phyloP scores from a whole-genome alignment of 2,888 invertebrate species.

The Parthenolecanium corni region DNA sequence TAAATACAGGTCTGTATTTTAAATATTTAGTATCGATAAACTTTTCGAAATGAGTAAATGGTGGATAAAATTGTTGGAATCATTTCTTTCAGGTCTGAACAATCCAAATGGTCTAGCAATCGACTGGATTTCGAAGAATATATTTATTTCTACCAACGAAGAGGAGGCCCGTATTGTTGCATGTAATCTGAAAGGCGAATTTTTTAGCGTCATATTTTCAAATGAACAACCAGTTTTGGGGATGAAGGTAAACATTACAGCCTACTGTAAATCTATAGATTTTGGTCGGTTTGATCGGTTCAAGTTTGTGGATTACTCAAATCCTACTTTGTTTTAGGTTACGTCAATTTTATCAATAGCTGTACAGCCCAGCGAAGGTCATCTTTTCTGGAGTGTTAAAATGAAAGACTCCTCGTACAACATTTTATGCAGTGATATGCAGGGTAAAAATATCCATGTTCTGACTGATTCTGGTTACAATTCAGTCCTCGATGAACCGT shows the following conservation, averaged over 20 bases:
- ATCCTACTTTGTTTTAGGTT: background rate
- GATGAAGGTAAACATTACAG: background rate
- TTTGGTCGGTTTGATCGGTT: background rate
- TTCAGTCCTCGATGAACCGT: constrained; percentile 42
- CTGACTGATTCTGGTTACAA: constrained; percentile 44
- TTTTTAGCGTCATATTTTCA: constrained; percentile 43
- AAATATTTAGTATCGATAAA: background rate
- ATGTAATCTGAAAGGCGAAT: constrained; percentile 60
- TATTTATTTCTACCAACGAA: constrained; percentile 47
- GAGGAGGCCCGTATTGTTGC: constrained; percentile 46
- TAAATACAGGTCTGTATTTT: constrained; percentile 50
- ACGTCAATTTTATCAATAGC: constrained; percentile 43
- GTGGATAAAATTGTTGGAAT: background rate
- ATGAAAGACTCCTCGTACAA: constrained; percentile 14
- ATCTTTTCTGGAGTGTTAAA: constrained; percentile 52
- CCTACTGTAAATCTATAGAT: background rate
- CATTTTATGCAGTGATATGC: constrained; percentile 58
- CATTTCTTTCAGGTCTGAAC: constrained; percentile 39
- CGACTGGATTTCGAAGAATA: constrained; percentile 66
- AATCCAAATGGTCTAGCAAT: constrained; percentile 61
- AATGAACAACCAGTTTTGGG: background rate
- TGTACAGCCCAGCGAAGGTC: constrained; percentile 59
- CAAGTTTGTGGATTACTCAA: background rate
- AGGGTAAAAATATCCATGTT: constrained; percentile 47
- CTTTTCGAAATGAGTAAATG: constrained; percentile 18